Percentiles rank a stretch among this genome's conserved stretches.
Evolutionary conservation across 1,140 invertebrate genomes (phyloP).

Genomic region (Cydia amplana): DNA sequence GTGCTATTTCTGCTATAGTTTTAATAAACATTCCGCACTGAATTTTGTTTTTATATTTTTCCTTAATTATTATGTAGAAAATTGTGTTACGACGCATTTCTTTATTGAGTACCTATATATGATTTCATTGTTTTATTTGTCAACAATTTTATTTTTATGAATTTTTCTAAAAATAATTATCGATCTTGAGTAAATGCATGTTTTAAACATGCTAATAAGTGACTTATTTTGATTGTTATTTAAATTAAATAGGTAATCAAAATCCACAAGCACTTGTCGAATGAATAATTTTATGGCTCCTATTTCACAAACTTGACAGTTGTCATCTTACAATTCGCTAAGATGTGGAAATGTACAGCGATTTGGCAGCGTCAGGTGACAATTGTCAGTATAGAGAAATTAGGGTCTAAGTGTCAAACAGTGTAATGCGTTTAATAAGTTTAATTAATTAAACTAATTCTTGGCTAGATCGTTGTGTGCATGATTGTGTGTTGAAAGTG

Average conservation of each 20-base stretch:
- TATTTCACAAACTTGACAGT: neutral
- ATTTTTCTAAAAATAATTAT: no score
- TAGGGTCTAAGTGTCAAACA: no score
- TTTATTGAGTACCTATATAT: no score
- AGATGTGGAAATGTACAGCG: neutral
- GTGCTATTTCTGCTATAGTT: conserved; percentile 38
- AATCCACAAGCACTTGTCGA: no score
- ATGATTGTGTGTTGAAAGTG: conserved; percentile 34
- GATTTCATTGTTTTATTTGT: neutral
- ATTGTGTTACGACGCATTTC: no score
- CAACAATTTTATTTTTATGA: no score
- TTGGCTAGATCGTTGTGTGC: conserved; percentile 27
- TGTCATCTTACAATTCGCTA: neutral
- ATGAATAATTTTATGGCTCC: neutral
- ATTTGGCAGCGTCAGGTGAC: neutral
- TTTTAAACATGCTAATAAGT: no score
- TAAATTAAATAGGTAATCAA: no score
- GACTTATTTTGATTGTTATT: no score
- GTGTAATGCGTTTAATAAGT: neutral
- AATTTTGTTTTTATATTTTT: conserved; percentile 33
- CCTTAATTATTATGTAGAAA: conserved; percentile 36
- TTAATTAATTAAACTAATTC: neutral
- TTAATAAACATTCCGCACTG: conserved; percentile 52
- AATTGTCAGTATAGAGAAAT: neutral
- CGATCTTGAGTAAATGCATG: no score